Conservation (phyloP, 2,888 invertebrate genomes). For the Spilosoma lubricipeda region DNA sequence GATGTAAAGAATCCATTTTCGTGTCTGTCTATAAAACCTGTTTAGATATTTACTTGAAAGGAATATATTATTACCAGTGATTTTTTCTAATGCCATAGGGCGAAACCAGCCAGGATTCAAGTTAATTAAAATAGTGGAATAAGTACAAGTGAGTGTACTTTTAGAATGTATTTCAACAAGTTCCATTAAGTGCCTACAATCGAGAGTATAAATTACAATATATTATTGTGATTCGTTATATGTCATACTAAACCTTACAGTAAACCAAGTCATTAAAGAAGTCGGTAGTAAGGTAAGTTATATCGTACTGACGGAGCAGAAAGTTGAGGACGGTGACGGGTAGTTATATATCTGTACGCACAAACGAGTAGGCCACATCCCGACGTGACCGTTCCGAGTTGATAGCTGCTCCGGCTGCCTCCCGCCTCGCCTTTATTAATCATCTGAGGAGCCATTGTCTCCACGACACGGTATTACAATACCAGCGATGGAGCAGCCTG, state of each 20-base stretch:
- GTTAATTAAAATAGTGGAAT: too few species aligned
- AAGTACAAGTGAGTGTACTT: too few species aligned
- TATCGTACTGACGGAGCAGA: not conserved
- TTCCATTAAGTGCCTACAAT: too few species aligned
- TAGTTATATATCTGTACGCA: not conserved
- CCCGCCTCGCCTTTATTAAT: conserved; percentile 28
- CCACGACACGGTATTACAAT: conserved; percentile 51
- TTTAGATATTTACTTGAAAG: not conserved
- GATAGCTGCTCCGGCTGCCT: conserved; percentile 6
- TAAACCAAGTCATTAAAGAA: not conserved
- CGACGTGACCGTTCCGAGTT: conserved; percentile 10
- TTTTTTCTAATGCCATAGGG: not conserved
- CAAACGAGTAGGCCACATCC: not conserved
- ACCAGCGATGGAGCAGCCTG: conserved; percentile 30
- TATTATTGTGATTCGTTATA: not conserved
- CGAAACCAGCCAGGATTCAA: too few species aligned
- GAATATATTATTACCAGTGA: not conserved
- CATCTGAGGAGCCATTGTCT: conserved; percentile 45
- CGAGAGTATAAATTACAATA: not conserved
- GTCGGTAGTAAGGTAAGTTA: not conserved
- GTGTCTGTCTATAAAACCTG: not conserved
- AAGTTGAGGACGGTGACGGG: not conserved
- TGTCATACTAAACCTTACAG: not conserved
- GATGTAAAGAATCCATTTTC: not conserved
- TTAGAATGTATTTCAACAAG: too few species aligned